Evolutionary conservation across 2,797 vertebrate species (phyloP), one percentile per base, ranked within the genome.

Genomic region (Poeciliopsis gracilis): DNA sequence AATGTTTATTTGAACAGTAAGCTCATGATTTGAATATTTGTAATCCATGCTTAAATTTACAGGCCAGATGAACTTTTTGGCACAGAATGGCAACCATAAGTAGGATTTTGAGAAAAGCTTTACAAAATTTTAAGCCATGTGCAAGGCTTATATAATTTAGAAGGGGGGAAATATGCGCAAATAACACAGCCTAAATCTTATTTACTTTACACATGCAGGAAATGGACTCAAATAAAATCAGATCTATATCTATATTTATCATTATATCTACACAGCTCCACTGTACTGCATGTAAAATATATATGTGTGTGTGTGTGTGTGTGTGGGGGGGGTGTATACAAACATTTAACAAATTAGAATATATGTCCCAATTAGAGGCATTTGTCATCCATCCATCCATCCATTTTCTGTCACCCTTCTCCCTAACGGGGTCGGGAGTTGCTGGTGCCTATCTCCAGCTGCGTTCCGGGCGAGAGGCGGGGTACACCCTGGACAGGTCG

Each of bases 1-100:
- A 96, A 96, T 96, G 96, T 96, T 96, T 96, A 96, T 96, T 96
- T 96, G 95, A 96, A 96, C 96, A 96, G 96, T 96, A 96, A 96
- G 96, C 96, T 96, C 95, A 95, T 95, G 95, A 96, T 96, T 96
- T 96, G 96, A 96, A 96, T 96, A 96, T 96, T 96, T 96, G 96
- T 96, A 96, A 96, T 96, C 96, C 96, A 94, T 96, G 95, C 95
- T 96, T 96, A 96, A 96, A 96, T 96, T 96, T 96, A 96, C 95
- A 96, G 95, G 95, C 96, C 96, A 96, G 96, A 96, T 96, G 96
- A 96, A 96, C 95, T 96, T 96, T 96, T 96, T 96, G 95, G 95
- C 95, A 96, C 95, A 92, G 92, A 95, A 95, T 93, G 92, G 95
- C 94, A 95, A 95, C 95, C 96, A 95, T 96, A 96, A 96, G 96